Evolutionary conservation across 2,113 vertebrate species (phyloP).

Genomic region (Dipodomys merriami): DNA sequence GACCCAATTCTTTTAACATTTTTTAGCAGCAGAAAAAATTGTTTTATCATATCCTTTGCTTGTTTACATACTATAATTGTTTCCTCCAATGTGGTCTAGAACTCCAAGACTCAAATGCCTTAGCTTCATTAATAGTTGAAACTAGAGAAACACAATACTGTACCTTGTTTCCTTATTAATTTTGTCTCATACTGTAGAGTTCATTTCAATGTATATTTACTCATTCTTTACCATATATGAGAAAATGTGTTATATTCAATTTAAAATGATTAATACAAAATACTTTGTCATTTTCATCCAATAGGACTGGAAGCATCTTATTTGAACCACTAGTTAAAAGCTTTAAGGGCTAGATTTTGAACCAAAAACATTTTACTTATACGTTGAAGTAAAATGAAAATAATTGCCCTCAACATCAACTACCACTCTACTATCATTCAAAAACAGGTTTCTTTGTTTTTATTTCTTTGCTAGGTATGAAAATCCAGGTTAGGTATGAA

Average conservation of each 20-base stretch:
- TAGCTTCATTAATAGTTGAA: background rate
- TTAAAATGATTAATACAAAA: background rate
- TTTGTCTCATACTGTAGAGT: background rate
- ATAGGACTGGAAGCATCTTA: too few species aligned
- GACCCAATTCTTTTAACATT: background rate
- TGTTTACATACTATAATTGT: background rate
- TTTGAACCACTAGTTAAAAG: background rate
- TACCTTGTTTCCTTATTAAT: background rate
- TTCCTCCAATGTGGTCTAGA: background rate
- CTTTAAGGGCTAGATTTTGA: background rate
- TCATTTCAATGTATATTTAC: background rate
- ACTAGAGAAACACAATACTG: background rate
- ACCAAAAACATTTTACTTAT: background rate
- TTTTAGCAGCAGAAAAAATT: background rate
- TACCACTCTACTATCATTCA: background rate
- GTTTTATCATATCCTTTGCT: background rate
- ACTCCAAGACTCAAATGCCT: too few species aligned
- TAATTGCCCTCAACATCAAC: background rate
- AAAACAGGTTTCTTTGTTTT: background rate
- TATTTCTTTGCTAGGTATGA: background rate
- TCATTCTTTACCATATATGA: background rate
- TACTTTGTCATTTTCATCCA: background rate
- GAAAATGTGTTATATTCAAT: background rate
- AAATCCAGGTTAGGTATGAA: background rate
- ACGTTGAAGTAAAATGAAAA: background rate